phyloP scores from a whole-genome alignment of 2,113 vertebrate genomes.

The Ciconia boyciana region DNA sequence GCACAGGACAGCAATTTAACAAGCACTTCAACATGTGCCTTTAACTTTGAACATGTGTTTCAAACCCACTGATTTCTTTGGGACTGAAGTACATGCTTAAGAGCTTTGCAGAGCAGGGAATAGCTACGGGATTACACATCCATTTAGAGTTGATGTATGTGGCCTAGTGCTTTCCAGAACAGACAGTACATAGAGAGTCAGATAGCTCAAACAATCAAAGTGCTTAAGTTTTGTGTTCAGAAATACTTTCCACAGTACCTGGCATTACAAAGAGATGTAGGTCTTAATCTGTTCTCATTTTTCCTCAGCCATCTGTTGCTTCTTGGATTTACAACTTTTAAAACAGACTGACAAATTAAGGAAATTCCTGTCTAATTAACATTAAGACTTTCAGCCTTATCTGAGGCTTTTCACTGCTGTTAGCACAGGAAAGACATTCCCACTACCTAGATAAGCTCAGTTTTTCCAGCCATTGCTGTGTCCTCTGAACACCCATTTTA shows the following conservation, averaged over 20 bases:
- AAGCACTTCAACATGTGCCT: background rate
- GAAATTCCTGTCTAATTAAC: slow-evolving; percentile 18
- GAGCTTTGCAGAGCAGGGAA: background rate
- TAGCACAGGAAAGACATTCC: background rate
- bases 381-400: background rate
- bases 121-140: background rate
- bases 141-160: background rate
- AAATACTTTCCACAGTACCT: slow-evolving; percentile 29
- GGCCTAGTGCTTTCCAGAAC: background rate
- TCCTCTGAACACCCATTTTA: background rate
- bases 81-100: background rate
- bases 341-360: slow-evolving; percentile 19
- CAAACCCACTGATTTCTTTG: background rate
- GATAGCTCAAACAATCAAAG: background rate
- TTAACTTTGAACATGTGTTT: background rate
- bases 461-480: background rate
- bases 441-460: background rate
- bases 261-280: background rate
- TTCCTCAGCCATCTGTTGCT: background rate
- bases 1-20: background rate
- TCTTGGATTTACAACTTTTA: slow-evolving; percentile 4
- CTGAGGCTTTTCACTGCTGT: slow-evolving; percentile 14
- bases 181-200: background rate
- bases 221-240: background rate
- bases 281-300: background rate